Conservation (phyloP, 2,888 invertebrate species). For the Oscheius sp. region DNA sequence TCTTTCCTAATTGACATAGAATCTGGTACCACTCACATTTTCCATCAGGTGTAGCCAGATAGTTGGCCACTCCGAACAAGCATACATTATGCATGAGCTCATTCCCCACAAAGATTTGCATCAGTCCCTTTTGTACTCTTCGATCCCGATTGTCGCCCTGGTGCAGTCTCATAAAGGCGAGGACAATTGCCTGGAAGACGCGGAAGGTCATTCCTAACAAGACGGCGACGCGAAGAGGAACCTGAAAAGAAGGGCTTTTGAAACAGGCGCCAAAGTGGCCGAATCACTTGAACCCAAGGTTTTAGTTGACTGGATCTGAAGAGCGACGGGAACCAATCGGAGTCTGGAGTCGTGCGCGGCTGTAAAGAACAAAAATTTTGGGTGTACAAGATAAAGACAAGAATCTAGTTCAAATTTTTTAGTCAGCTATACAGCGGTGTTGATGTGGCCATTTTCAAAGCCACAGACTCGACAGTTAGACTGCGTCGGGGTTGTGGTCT, state of each 20-base stretch:
- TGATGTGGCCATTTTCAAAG: not conserved
- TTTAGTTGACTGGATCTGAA: slow-evolving; percentile 28
- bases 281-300: slow-evolving; percentile 18
- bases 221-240: slow-evolving; percentile 18
- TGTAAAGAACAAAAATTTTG: not conserved
- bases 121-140: not conserved
- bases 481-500: no score
- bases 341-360: slow-evolving; percentile 4
- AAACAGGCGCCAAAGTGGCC: not conserved
- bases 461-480: no score
- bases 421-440: not conserved
- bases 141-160: not conserved
- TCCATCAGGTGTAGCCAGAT: slow-evolving; percentile 11
- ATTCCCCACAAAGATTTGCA: slow-evolving; percentile 19
- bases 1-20: not conserved
- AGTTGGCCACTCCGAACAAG: slow-evolving; percentile 17
- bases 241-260: slow-evolving; percentile 12
- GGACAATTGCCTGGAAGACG: slow-evolving; percentile 24
- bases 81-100: slow-evolving; percentile 16
- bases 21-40: slow-evolving; percentile 17
- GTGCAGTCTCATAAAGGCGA: slow-evolving; percentile 8
- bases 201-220: slow-evolving; percentile 22
- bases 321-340: slow-evolving; percentile 26
- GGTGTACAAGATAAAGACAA: not conserved
- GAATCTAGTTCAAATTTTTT: not conserved